Evolutionary conservation across 2,113 vertebrate species (phyloP).

Genomic region (Neolamprologus falcicula): DNA sequence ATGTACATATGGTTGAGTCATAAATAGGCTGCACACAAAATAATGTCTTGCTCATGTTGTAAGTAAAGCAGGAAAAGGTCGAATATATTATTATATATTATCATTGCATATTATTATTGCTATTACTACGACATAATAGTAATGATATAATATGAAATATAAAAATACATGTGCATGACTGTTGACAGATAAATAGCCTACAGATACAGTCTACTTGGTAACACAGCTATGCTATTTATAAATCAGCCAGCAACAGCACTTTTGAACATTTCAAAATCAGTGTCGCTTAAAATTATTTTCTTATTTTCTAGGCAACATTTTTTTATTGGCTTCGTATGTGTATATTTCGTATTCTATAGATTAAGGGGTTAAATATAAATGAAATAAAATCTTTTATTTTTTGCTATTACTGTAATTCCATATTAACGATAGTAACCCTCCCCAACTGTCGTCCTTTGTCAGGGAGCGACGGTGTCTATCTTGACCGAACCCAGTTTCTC

Average conservation of each 20-base stretch:
- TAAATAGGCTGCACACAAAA: neutral
- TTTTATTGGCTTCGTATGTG: neutral
- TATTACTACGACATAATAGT: neutral
- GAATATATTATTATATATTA: neutral
- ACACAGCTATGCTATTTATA: neutral
- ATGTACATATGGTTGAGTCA: neutral
- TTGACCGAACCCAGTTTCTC: neutral
- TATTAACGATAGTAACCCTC: fast-evolving
- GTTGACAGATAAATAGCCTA: neutral
- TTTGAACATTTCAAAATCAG: neutral
- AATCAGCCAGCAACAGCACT: neutral
- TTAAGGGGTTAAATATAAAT: neutral
- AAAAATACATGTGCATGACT: neutral
- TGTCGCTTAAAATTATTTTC: neutral
- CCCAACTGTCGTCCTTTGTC: neutral
- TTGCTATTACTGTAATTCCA: neutral
- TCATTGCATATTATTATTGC: neutral
- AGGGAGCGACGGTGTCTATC: fast-evolving
- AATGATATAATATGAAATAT: neutral
- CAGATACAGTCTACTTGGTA: neutral
- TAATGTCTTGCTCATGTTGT: neutral
- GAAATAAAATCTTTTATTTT: fast-evolving
- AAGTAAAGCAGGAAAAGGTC: neutral
- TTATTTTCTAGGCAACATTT: neutral
- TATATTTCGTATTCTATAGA: neutral